Percentiles rank a stretch among this genome's conserved stretches.
Conservation (phyloP, 1,140 invertebrate species). For the Grapholita molesta region DNA sequence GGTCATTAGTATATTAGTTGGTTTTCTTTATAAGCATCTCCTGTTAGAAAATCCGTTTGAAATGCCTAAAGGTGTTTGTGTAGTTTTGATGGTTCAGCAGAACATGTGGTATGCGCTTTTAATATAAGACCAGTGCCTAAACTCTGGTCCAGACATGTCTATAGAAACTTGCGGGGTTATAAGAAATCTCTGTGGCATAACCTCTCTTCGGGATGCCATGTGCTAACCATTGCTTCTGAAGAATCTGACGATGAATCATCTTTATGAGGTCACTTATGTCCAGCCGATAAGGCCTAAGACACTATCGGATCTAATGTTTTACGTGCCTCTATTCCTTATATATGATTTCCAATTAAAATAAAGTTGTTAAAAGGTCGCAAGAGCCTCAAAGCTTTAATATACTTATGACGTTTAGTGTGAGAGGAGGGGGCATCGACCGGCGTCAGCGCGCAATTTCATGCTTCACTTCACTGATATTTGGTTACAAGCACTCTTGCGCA, state of each 20-base stretch:
- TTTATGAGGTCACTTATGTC: not conserved
- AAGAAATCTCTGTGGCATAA: no score
- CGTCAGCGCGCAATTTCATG: constrained; percentile 57
- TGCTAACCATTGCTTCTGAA: no score
- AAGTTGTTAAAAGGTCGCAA: not conserved
- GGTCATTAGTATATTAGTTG: no score
- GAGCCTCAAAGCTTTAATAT: not conserved
- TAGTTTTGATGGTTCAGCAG: no score
- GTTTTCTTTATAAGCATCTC: no score
- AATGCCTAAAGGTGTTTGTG: no score
- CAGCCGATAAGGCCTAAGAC: not conserved
- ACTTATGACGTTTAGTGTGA: not conserved
- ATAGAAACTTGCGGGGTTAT: no score
- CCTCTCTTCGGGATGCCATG: no score
- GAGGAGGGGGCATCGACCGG: constrained; percentile 45
- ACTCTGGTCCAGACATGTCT: no score
- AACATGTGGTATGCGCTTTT: no score
- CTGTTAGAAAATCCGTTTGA: no score
- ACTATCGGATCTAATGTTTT: not conserved
- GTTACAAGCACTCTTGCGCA: constrained; percentile 39
- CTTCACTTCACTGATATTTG: constrained; percentile 66
- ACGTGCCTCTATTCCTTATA: constrained; percentile 24
- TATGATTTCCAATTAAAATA: constrained; percentile 16
- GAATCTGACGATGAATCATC: not conserved
- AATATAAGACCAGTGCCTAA: no score